Evolutionary conservation across 2,888 invertebrate species (phyloP), one percentile per base, ranked within the genome.

Genomic region (Pecten maximus): DNA sequence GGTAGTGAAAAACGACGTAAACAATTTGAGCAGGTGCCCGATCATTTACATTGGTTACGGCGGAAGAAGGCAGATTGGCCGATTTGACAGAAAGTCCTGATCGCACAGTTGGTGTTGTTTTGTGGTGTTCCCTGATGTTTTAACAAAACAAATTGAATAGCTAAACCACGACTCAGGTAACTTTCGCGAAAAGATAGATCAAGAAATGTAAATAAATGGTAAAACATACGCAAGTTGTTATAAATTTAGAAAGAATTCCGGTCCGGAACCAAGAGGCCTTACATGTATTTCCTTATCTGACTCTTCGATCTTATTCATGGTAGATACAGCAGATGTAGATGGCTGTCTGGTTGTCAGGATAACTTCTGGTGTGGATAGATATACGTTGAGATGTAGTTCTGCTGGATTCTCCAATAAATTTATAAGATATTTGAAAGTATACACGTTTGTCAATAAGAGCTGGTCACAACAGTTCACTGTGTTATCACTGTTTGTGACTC

Each of bases 31-130:
- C 74, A 74, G 74, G 74, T 74, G 35, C 74, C 28, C 74, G 74
- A 74, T 74, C 74, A 74, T 74, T 74, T 74, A 74, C 74, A 74
- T 74, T 74, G 74, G 74, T 74, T 74, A 74, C 74, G 74, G 74
- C 74, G 74, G 28, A 74, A 28, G 74, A 74, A 28, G 74, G 74
- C 28, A 74, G 74, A 74, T 74, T 0, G 74, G 74, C 74, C 8
- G 74, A 74, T 74, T 12, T 74, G 74, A 35, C 28, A 35, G 74
- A 74, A 74, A 74, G 35, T 4, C 0, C 74, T 74, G 28, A 35
- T 0, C 4, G 6, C 28, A 74, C 74, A 35, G 6, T 74, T 28
- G 8, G 8, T 0, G 28, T 23, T 74, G 35, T 28, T 54, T 28
- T 74, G 35, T 74, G 35, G 28, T 12, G 6, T 28, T 2, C 6